Conservation (phyloP, 2,797 vertebrate genomes). For the Crocidura indochinensis region DNA sequence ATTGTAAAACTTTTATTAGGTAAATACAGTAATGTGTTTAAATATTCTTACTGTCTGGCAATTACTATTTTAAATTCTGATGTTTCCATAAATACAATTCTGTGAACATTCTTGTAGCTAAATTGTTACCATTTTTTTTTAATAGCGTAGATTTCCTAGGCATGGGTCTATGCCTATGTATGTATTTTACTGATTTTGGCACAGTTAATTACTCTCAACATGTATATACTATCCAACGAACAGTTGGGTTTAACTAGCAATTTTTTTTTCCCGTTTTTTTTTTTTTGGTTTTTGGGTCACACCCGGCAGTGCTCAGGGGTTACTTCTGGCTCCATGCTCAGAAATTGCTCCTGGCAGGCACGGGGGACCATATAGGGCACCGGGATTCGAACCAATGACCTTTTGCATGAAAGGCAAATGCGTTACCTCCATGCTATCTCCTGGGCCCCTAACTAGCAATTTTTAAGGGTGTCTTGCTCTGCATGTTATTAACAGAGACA, state of each 20-base stretch:
- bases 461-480: not conserved
- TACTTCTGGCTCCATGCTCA: too few species aligned
- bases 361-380: too few species aligned
- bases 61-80: constrained; percentile 18
- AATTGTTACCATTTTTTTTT: not conserved
- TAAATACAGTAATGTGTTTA: constrained; percentile 49
- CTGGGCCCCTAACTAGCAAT: too few species aligned
- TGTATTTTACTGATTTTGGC: constrained; percentile 43
- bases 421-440: too few species aligned
- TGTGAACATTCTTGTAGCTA: not conserved
- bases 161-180: not conserved
- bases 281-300: too few species aligned
- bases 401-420: too few species aligned
- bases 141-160: constrained; percentile 4
- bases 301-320: too few species aligned
- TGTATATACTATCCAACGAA: constrained; percentile 24
- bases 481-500: constrained; percentile 9
- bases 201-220: not conserved
- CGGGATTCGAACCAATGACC: too few species aligned
- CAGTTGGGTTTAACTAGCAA: too few species aligned
- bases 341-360: too few species aligned
- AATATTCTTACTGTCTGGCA: not conserved
- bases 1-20: constrained; percentile 3
- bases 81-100: constrained; percentile 8
- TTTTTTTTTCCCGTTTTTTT: too few species aligned